Base-by-base conservation (phyloP, 2,113 vertebrate genomes). In the Lipotes vexillifer region DNA sequence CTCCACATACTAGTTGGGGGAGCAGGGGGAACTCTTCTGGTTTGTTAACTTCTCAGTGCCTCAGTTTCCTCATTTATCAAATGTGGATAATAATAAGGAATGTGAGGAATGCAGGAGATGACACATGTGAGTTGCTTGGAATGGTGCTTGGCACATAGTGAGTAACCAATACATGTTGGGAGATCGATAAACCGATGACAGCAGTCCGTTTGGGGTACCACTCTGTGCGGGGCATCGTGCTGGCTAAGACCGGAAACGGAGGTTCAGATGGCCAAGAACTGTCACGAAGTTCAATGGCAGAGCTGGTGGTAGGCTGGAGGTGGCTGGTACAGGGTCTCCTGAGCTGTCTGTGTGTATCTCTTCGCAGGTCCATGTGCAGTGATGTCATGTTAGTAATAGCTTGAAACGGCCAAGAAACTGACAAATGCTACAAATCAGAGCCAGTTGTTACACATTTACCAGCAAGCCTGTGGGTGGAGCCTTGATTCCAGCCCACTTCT, bases 111-210 rank as follows among this genome's bases (percentile, higher is more conserved):
- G 15, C 23, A 13, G 1, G 49, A 44, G 27, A 8, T n/a, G 20
- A 27, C 14, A 14, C 2, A 1, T 0, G 9, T 7, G 33, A 63
- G 21, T 52, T 29, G 31, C 57, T 80, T 23, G 44, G 27, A 3
- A 63, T 2, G 0, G 52, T 57, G 71, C 59, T 41, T 29, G 46
- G 46, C n/a, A 11, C 5, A 10, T 0, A 63, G 77, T 0, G 3
- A 18, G 65, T 8, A 3, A 20, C 2, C 20, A 0, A 2, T 3
- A 15, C 5, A 8, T 29, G 2, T 0, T 1, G 12, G 77, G 36
- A 11, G 23, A 21, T 25, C n/a, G 68, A 7, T 8, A 11, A 31
- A 2, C 27, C 7, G 6, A 25, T 5, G 6, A 6, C 8, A 4
- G 17, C 23, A 13, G 17, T n/a, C 5, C 3, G 2, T 33, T 5